Percentiles rank a stretch among this genome's conserved stretches.
phyloP scores from a whole-genome alignment of 1,140 invertebrate genomes.

The Pseudachorutes palmiensis region DNA sequence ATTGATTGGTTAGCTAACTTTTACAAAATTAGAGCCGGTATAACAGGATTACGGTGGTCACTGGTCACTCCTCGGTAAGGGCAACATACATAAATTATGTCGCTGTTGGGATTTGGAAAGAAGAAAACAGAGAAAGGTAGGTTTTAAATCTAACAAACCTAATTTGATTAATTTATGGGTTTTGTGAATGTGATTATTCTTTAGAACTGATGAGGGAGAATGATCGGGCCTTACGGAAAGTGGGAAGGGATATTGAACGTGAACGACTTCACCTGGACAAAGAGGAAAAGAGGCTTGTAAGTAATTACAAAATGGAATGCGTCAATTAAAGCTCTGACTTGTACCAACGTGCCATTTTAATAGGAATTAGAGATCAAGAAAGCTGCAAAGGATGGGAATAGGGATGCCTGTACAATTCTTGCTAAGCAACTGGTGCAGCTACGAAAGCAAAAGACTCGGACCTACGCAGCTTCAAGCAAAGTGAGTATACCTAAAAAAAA shows the following conservation, averaged over 20 bases:
- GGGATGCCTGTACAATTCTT: conserved; percentile 68
- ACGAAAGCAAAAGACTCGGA: conserved; percentile 77
- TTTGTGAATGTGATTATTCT: conserved; percentile 40
- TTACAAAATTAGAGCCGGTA: background rate
- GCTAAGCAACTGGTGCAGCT: conserved; percentile 82
- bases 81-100: conserved; percentile 17
- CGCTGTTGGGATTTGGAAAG: conserved; percentile 35
- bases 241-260: conserved; percentile 70
- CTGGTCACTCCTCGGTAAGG: too few relatives aligned
- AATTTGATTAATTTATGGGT: background rate
- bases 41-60: too few relatives aligned
- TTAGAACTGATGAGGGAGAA: conserved; percentile 72
- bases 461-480: conserved; percentile 66
- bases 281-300: conserved; percentile 81
- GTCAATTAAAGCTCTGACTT: conserved; percentile 17
- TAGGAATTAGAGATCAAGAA: conserved; percentile 83
- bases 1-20: background rate
- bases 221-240: conserved; percentile 67
- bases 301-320: conserved; percentile 24
- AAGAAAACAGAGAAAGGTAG: conserved; percentile 38
- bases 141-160: background rate
- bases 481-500: conserved; percentile 41
- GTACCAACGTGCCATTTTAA: conserved; percentile 15
- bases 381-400: conserved; percentile 74
- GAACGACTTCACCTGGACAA: conserved; percentile 68